Evolutionary conservation across 2,797 vertebrate species (phyloP).

Genomic region (Catamblyrhynchus diadema): DNA sequence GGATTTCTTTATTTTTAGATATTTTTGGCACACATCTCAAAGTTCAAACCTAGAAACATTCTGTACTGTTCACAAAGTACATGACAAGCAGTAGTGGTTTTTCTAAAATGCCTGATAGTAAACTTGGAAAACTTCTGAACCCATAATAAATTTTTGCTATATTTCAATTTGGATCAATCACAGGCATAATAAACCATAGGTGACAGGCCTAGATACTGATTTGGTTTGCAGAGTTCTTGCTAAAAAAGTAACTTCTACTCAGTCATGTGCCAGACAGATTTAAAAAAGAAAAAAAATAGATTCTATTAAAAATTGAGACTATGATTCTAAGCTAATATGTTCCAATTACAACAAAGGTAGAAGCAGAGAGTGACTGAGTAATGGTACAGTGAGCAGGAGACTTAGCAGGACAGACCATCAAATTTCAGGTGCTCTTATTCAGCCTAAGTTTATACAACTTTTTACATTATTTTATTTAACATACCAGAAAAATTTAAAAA

Average conservation of each 20-base stretch:
- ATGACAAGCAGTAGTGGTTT: not conserved
- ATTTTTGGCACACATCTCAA: not conserved
- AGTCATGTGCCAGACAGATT: not conserved
- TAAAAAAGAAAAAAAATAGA: not conserved
- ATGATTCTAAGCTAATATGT: not conserved
- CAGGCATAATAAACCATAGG: not conserved
- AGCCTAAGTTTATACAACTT: not conserved
- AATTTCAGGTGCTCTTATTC: not conserved
- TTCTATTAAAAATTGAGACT: not conserved
- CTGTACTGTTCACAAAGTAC: not conserved
- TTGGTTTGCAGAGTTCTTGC: not conserved
- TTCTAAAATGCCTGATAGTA: not conserved
- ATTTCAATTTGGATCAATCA: not conserved
- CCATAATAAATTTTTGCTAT: not conserved
- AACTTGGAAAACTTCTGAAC: not conserved
- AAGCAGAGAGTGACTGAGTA: not conserved
- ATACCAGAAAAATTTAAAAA: not conserved
- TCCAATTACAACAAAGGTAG: not conserved
- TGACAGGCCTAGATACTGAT: not conserved
- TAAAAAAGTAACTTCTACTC: not conserved
- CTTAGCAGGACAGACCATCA: not conserved
- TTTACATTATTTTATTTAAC: not conserved
- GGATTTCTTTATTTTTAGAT: not conserved
- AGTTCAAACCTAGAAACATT: not conserved
- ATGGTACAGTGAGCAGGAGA: not conserved